Conservation (phyloP, 2,888 invertebrate species). For the Platyscelio sp. region DNA sequence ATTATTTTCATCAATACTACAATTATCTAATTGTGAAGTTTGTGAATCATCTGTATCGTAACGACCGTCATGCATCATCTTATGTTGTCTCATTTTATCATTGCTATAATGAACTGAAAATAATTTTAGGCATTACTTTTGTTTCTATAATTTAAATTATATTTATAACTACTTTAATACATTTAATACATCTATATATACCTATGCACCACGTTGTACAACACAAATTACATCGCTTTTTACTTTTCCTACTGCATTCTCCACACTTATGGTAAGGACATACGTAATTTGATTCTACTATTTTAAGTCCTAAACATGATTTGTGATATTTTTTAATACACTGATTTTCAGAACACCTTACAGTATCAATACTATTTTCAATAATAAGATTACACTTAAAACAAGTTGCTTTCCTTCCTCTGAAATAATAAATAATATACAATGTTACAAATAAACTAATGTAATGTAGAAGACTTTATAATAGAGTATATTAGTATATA, state of each 20-base stretch:
- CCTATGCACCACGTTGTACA: constrained; percentile 38
- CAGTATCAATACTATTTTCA: not conserved
- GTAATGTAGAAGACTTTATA: too few relatives aligned
- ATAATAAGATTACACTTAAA: constrained; percentile 19
- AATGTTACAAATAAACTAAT: too few relatives aligned
- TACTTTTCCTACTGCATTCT: constrained; percentile 25
- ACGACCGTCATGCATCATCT: constrained; percentile 67
- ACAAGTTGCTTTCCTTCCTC: constrained; percentile 34
- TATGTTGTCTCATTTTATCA: constrained; percentile 75
- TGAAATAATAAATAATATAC: constrained; percentile 31
- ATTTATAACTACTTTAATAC: too few relatives aligned
- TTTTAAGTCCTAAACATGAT: constrained; percentile 12
- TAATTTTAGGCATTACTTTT: too few relatives aligned
- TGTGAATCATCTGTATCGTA: constrained; percentile 74
- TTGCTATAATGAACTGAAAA: constrained; percentile 79
- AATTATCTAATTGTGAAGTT: constrained; percentile 7
- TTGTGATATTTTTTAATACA: constrained; percentile 50
- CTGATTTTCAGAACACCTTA: constrained; percentile 12
- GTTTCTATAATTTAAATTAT: too few relatives aligned
- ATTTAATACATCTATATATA: too few relatives aligned
- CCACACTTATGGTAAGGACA: constrained; percentile 46
- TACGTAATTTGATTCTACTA: not conserved
- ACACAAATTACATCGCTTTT: constrained; percentile 40
- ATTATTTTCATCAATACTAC: constrained; percentile 38
- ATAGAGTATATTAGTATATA: too few relatives aligned